Conservation (phyloP, 2,797 vertebrate genomes). For the Gobio occitaniae region DNA sequence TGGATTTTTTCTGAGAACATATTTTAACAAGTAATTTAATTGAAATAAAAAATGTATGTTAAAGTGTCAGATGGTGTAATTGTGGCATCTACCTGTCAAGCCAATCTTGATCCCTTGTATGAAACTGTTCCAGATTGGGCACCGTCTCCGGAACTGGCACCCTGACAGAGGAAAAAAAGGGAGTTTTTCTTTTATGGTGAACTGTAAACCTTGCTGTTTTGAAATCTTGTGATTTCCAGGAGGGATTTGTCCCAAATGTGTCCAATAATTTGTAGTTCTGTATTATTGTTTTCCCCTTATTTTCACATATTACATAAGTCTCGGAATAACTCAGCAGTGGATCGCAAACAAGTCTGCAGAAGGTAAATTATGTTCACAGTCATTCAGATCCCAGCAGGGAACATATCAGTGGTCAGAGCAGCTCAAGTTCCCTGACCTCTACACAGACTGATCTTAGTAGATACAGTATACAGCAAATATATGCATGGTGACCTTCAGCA, state of each 20-base stretch:
- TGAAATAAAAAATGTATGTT: background rate
- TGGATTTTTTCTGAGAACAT: no score
- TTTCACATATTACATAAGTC: conserved; percentile 17
- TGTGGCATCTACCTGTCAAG: background rate
- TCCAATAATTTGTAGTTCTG: background rate
- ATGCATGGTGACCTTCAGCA: conserved; percentile 59
- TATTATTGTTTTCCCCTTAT: background rate
- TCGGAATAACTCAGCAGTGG: conserved; percentile 7
- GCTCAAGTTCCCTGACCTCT: conserved; percentile 45
- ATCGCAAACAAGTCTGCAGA: background rate
- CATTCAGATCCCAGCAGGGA: background rate
- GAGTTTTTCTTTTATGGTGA: background rate
- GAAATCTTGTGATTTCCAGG: background rate
- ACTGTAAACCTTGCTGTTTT: background rate
- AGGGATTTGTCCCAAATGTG: background rate
- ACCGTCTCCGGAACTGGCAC: background rate
- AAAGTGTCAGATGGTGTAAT: background rate
- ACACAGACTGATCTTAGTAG: conserved; percentile 34
- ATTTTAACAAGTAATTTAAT: background rate
- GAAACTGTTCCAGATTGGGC: background rate
- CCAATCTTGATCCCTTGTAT: background rate
- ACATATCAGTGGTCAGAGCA: conserved; percentile 21
- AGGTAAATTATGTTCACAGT: conserved; percentile 18
- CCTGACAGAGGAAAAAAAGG: background rate
- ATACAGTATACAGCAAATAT: conserved; percentile 20